Percentiles rank a stretch among this genome's conserved stretches.
These are phyloP conservation scores for Oreortyx pictus DNA, from an alignment of 2,797 vertebrate species.

Conservation along the genomic window DNA sequence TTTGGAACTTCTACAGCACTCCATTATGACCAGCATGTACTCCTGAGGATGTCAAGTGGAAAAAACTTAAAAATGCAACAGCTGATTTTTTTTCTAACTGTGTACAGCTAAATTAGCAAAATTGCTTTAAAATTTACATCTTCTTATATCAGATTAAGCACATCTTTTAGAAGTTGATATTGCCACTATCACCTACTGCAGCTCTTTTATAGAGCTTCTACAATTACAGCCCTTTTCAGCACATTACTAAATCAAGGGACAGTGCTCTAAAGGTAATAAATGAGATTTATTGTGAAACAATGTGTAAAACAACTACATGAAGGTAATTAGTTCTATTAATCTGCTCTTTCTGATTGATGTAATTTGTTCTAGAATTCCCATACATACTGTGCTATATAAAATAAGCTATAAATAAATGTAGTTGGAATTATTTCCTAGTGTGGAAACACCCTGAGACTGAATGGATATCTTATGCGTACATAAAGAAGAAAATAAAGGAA, in stretches of 20 bases:
- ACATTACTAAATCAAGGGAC: background rate
- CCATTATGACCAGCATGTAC: background rate
- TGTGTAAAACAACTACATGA: background rate
- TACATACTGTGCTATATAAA: background rate
- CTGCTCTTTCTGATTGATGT: background rate
- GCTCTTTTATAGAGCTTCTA: background rate
- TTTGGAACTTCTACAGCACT: background rate
- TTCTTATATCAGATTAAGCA: background rate
- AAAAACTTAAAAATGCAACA: background rate
- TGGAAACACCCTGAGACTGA: background rate
- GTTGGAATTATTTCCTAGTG: background rate
- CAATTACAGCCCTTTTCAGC: background rate
- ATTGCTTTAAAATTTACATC: background rate
- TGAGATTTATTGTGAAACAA: background rate
- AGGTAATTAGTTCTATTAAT: background rate
- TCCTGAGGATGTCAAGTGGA: background rate
- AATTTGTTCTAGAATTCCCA: background rate
- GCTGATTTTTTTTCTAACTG: background rate
- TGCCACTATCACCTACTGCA: background rate
- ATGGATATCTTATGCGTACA: background rate
- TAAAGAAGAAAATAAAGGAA: background rate
- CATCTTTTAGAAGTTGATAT: background rate
- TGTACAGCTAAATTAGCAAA: background rate
- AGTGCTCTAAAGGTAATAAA: background rate
- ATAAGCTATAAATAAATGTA: background rate